phyloP scores from a whole-genome alignment of 2,888 invertebrate genomes.

The Caenorhabditis doughertyi region DNA sequence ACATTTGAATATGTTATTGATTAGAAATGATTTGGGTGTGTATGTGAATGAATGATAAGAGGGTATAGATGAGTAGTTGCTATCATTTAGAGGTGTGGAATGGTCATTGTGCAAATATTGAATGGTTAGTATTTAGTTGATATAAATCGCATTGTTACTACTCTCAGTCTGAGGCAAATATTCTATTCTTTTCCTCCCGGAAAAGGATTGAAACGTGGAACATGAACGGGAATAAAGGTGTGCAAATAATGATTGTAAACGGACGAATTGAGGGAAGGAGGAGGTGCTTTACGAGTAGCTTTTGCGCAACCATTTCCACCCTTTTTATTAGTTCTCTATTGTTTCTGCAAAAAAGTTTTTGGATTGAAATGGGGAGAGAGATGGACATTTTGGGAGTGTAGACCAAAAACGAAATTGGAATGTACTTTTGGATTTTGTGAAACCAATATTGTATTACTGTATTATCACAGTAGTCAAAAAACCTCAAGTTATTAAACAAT shows the following conservation, averaged over 20 bases:
- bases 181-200: neutral
- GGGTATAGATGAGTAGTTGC: neutral
- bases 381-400: neutral
- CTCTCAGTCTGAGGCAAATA: conserved; percentile 9
- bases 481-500: too few relatives aligned
- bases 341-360: conserved; percentile 17
- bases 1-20: conserved; percentile 28
- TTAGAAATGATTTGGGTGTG: too few relatives aligned
- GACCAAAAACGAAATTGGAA: neutral
- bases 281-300: conserved; percentile 49
- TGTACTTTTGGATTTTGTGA: too few relatives aligned
- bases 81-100: conserved; percentile 15
- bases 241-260: conserved; percentile 54
- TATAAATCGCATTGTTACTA: conserved; percentile 21
- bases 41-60: conserved; percentile 21
- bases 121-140: conserved; percentile 12
- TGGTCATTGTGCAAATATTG: conserved; percentile 45
- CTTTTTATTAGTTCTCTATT: conserved; percentile 31
- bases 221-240: conserved; percentile 56
- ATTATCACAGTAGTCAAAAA: too few relatives aligned
- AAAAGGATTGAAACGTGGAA: conserved; percentile 47
- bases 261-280: neutral
- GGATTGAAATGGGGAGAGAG: neutral
- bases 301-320: conserved; percentile 7
- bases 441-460: too few relatives aligned